Base-by-base conservation (phyloP, 1,140 invertebrate species). In the Scaptomyza pallida region DNA sequence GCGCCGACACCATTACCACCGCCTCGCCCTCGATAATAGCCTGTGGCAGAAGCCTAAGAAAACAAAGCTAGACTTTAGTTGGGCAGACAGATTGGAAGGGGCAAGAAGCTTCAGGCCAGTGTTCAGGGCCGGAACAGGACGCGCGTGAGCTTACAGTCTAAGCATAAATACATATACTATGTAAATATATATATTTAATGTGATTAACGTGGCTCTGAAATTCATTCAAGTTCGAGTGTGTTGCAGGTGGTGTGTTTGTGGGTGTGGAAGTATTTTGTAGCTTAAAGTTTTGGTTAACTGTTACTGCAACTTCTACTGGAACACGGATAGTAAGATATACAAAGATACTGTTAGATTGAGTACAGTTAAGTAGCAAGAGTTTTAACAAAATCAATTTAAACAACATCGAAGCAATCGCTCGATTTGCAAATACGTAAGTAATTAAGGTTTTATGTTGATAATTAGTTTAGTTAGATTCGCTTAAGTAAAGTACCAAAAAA, bases 1-100 rank as follows among this genome's bases (percentile, higher is more conserved):
- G 74, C 63, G 30, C 77, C 74, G 47, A 78, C 73, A 92, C 93
- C 86, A 93, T 95, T 94, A 52, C 74, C 82, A 23, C 71, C 79
- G 51, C 94, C 77, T 48, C 89, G 90, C 63, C 26, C 26, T 30
- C 85, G 69, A 73, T 91, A 91, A 37, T 81, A 88, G 44, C 79
- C 78, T 19, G 83, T 79, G 41, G 85, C 83, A 51, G 83, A 81
- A 16, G 79, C 73, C 79, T 89, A 61, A 9, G 17, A 19, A 60
- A 35, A n/a, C 13, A 35, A 33, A 26, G 10, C 10, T 8, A 17
- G 13, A 71, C 4, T 37, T 64, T 45, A 70, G 13, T 60, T 60
- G 9, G 16, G 12, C n/a, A 26, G 5, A 19, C 33, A 2, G n/a
- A 26, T 17, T 8, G 15, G 12, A 26, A 4, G 3, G 10, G 23